A percentile compares a stretch with the other conserved stretches of the same genome.
These are phyloP conservation scores for Diplogasteroides magnus DNA, from an alignment of 1,140 invertebrate species.

Conservation along the genomic window DNA sequence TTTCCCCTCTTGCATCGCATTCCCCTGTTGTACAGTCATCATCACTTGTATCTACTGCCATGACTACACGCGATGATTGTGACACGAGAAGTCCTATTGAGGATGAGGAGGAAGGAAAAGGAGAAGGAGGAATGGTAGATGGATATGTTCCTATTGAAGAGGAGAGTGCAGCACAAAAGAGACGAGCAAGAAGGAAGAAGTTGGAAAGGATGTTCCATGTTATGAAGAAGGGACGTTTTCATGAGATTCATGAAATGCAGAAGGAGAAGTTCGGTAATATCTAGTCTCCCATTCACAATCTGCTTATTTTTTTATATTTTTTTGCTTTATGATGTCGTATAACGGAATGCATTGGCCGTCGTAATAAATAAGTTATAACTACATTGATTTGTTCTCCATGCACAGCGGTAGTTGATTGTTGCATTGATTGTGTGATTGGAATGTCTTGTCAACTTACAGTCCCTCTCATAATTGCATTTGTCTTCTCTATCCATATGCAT, in stretches of 20 bases:
- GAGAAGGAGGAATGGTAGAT: conserved; percentile 7
- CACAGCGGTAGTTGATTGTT: too few relatives aligned
- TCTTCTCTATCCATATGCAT: too few relatives aligned
- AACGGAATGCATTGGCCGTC: too few relatives aligned
- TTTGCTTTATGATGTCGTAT: too few relatives aligned
- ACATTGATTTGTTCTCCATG: too few relatives aligned
- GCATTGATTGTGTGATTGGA: too few relatives aligned
- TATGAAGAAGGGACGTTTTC: conserved; percentile 48
- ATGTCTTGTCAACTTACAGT: too few relatives aligned
- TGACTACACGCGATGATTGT: not conserved
- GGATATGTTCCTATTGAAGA: conserved; percentile 8
- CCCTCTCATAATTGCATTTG: too few relatives aligned
- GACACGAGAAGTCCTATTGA: conserved; percentile 14
- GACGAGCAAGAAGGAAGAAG: not conserved
- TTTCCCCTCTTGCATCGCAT: too few relatives aligned
- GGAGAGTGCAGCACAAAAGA: conserved; percentile 13
- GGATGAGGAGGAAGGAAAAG: conserved; percentile 20
- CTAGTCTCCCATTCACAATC: too few relatives aligned
- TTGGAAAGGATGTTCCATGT: conserved; percentile 36
- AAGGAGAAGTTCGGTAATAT: conserved; percentile 38
- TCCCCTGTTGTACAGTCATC: not conserved
- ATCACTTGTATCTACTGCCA: not conserved
- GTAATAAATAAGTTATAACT: too few relatives aligned
- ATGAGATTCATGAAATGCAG: conserved; percentile 47
- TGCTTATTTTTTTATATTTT: too few relatives aligned